These are phyloP conservation scores for Aythya fuligula DNA, from an alignment of 2,797 vertebrate genomes.

Conservation along the genomic window DNA sequence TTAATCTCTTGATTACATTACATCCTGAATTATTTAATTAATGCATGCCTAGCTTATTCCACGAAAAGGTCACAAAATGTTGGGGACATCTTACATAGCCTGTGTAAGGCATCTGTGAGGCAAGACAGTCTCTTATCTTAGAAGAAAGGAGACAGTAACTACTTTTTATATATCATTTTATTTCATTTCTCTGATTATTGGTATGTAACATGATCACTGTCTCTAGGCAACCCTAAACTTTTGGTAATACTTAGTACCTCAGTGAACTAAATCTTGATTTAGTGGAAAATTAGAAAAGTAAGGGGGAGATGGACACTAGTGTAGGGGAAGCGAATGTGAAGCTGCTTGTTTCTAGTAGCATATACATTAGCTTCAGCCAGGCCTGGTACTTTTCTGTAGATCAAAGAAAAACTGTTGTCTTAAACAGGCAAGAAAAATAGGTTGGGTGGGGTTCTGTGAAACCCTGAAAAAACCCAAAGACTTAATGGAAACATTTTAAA, in stretches of 20 bases:
- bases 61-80: slow-evolving; percentile 55
- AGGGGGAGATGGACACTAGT: not conserved
- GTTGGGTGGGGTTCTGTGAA: slow-evolving; percentile 40
- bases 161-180: not conserved
- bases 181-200: not conserved
- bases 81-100: slow-evolving; percentile 13
- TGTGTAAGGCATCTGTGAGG: slow-evolving; percentile 4
- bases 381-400: slow-evolving; percentile 54
- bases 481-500: slow-evolving; percentile 59
- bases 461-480: slow-evolving; percentile 19
- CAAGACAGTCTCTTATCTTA: slow-evolving; percentile 6
- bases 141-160: not conserved
- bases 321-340: slow-evolving; percentile 33
- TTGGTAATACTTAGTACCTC: not conserved
- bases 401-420: slow-evolving; percentile 63
- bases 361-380: slow-evolving; percentile 19
- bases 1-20: slow-evolving; percentile 74
- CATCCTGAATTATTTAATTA: slow-evolving; percentile 71
- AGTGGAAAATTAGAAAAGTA: not conserved
- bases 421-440: slow-evolving; percentile 62
- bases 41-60: slow-evolving; percentile 65
- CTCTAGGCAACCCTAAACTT: not conserved
- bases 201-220: not conserved
- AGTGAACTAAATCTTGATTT: not conserved
- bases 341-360: slow-evolving; percentile 26